Evolutionary conservation across 2,797 vertebrate species (phyloP).

Genomic region (Lacerta viridis): DNA sequence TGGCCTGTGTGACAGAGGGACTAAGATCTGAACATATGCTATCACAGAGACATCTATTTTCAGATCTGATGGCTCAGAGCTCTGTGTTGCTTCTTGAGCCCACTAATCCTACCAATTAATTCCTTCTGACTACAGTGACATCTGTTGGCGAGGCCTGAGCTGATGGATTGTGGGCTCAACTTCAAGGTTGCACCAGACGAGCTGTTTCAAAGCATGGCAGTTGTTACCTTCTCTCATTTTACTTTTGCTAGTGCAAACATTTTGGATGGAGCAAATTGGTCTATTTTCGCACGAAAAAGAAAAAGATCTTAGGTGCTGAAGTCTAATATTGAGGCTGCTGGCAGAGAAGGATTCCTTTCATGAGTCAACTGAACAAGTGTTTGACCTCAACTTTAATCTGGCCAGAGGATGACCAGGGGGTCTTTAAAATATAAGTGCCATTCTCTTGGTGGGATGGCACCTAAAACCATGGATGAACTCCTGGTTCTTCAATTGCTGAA

Average conservation of each 20-base stretch:
- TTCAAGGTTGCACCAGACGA: conserved; percentile 34
- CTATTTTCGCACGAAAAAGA: conserved; percentile 8
- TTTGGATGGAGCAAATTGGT: conserved; percentile 27
- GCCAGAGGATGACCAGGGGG: no score
- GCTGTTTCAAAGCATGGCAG: conserved; percentile 25
- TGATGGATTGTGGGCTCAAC: conserved; percentile 15
- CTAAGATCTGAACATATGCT: conserved; percentile 53
- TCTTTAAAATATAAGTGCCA: no score
- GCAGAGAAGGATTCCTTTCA: no score
- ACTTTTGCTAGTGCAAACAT: conserved; percentile 17
- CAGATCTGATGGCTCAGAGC: conserved; percentile 44
- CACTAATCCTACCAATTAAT: conserved; percentile 56
- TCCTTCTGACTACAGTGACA: conserved; percentile 66
- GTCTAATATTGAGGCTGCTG: no score
- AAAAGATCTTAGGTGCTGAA: not conserved
- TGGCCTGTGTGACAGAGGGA: conserved; percentile 62
- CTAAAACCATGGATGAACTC: no score
- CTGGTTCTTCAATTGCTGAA: no score
- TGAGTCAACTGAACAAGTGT: not conserved
- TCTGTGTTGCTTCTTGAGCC: conserved; percentile 35
- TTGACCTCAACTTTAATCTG: no score
- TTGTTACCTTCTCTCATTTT: conserved; percentile 53
- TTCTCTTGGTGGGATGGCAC: no score
- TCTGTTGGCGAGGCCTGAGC: conserved; percentile 65
- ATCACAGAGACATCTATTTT: conserved; percentile 37